Percentiles rank a stretch among this genome's conserved stretches.
Evolutionary conservation across 2,888 invertebrate species (phyloP).

Genomic region (Eumerus sabulonum): DNA sequence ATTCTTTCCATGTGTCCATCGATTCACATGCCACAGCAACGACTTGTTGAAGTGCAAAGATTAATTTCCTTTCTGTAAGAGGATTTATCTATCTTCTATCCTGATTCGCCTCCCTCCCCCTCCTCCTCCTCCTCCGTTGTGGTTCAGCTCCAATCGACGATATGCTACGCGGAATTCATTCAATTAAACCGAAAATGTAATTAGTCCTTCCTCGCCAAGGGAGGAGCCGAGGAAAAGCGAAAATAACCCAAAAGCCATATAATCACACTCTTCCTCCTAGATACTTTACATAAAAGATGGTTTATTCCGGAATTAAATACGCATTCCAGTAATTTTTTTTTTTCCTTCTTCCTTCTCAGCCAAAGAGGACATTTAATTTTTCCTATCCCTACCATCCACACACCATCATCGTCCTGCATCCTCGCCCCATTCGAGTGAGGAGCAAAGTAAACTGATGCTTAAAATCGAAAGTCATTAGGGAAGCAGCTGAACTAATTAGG

Average conservation of each 20-base stretch:
- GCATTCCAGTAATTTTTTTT: not conserved
- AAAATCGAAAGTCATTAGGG: conserved; percentile 66
- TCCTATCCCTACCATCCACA: too few species aligned
- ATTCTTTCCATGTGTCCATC: too few species aligned
- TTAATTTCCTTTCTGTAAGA: conserved; percentile 59
- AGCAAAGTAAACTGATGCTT: conserved; percentile 24
- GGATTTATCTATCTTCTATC: conserved; percentile 47
- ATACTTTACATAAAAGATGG: conserved; percentile 42
- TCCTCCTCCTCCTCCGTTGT: conserved; percentile 3
- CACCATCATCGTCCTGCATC: too few species aligned
- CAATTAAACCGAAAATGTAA: conserved; percentile 63
- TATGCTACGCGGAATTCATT: conserved; percentile 57
- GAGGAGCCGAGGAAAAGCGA: conserved; percentile 1
- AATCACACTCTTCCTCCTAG: conserved; percentile 16
- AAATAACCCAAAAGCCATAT: conserved; percentile 29
- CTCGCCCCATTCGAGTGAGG: too few species aligned
- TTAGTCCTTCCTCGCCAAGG: conserved; percentile 38
- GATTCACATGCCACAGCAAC: not conserved
- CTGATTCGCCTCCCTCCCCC: conserved; percentile 12
- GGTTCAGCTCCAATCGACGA: conserved; percentile 24
- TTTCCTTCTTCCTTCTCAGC: too few species aligned
- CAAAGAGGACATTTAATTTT: conserved; percentile 41
- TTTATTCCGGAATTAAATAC: conserved; percentile 60
- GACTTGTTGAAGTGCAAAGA: conserved; percentile 40
- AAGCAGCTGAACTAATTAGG: conserved; percentile 61